Percentiles rank a stretch among this genome's conserved stretches.
Evolutionary conservation across 2,797 vertebrate genomes (phyloP).

Genomic region (Botia almorhae): DNA sequence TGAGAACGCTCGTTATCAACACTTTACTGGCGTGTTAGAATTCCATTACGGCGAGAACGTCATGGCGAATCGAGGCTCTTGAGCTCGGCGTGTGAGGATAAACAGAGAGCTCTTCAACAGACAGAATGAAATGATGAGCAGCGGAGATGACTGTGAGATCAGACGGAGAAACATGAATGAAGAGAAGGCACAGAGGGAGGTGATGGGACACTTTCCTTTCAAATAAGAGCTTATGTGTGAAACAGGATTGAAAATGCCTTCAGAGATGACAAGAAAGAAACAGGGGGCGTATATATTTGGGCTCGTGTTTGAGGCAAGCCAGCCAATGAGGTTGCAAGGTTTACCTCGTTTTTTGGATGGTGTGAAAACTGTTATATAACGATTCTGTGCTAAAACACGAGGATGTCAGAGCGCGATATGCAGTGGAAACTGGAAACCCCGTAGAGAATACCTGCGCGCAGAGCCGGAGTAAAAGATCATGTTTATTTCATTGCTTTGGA

Average conservation of each 20-base stretch:
- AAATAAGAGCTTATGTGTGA: constrained; percentile 30
- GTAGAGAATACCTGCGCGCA: background rate
- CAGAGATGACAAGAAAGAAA: constrained; percentile 34
- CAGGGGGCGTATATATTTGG: background rate
- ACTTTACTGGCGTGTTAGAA: background rate
- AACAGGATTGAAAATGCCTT: constrained; percentile 14
- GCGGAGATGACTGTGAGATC: background rate
- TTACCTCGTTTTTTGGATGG: background rate
- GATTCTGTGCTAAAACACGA: background rate
- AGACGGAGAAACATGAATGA: constrained; percentile 23
- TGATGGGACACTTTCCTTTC: constrained; percentile 13
- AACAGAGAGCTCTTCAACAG: background rate
- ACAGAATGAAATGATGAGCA: constrained; percentile 21
- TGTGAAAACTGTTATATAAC: constrained; percentile 11
- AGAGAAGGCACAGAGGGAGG: background rate
- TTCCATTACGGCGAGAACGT: background rate
- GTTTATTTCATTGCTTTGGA: constrained; percentile 8
- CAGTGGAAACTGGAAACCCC: constrained; percentile 9
- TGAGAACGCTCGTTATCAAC: too few species aligned
- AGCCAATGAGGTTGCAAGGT: constrained; percentile 13
- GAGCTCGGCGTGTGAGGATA: constrained; percentile 3
- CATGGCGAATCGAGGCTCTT: background rate
- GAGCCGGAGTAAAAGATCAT: background rate
- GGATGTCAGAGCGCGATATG: constrained; percentile 24
- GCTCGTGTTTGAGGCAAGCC: background rate